A percentile compares a stretch with the other conserved stretches of the same genome.
phyloP scores from a whole-genome alignment of 2,888 invertebrate genomes.

The Caenorhabditis sp. region DNA sequence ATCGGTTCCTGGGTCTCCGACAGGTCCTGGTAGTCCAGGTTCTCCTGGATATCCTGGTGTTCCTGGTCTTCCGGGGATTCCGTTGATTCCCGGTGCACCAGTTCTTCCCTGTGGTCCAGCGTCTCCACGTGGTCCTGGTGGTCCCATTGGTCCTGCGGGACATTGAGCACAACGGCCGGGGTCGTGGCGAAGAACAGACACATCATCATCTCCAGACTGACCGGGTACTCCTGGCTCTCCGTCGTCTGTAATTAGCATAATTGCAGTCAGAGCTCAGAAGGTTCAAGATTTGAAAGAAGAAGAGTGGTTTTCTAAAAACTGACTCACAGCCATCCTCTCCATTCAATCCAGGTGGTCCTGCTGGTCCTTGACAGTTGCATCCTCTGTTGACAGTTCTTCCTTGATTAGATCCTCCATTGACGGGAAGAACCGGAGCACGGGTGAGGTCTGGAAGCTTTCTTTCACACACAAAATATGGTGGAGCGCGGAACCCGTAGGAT shows the following conservation, averaged over 20 bases:
- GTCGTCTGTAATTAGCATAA: conserved; percentile 34
- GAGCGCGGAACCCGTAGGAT: conserved; percentile 11
- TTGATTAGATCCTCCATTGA: conserved; percentile 28
- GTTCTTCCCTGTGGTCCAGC: conserved; percentile 52
- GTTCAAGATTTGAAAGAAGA: too few species aligned
- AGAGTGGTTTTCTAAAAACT: too few species aligned
- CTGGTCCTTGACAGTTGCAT: conserved; percentile 63
- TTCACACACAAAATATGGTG: neutral
- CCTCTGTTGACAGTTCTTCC: conserved; percentile 20
- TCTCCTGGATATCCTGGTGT: conserved; percentile 63
- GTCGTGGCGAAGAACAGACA: conserved; percentile 59
- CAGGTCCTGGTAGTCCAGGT: conserved; percentile 64
- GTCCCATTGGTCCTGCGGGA: conserved; percentile 75
- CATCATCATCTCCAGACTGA: conserved; percentile 52
- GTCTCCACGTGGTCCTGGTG: conserved; percentile 69
- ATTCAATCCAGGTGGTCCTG: conserved; percentile 59
- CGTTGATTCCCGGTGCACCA: conserved; percentile 65
- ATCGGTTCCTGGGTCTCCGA: conserved; percentile 60
- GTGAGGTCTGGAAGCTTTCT: conserved; percentile 55
- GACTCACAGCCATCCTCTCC: conserved; percentile 59
- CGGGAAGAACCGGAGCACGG: conserved; percentile 52
- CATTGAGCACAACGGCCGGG: conserved; percentile 68
- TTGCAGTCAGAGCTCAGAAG: too few species aligned
- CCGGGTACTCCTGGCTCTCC: conserved; percentile 55
- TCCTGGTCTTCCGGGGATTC: conserved; percentile 62